phyloP scores from a whole-genome alignment of 1,140 invertebrate genomes.

The Leptinotarsa texana region DNA sequence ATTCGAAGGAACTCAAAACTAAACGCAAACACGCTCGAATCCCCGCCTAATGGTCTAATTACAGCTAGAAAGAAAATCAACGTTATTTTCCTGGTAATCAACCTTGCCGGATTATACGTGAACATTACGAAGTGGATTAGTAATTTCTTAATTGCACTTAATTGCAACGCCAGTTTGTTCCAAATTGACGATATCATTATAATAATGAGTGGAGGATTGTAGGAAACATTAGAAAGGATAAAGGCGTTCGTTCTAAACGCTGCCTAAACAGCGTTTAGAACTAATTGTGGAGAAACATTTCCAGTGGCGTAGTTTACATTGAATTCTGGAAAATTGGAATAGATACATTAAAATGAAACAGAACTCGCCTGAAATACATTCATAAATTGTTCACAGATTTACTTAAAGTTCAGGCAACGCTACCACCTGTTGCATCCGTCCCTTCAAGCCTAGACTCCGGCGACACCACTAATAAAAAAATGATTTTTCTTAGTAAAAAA shows the following conservation, averaged over 20 bases:
- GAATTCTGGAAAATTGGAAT: too few relatives aligned
- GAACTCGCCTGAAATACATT: too few relatives aligned
- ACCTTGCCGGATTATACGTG: slow-evolving; percentile 1
- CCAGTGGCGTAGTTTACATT: too few relatives aligned
- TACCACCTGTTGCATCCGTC: too few relatives aligned
- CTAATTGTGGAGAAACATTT: neutral
- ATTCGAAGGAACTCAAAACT: too few relatives aligned
- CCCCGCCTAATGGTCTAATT: neutral
- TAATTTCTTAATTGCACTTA: slow-evolving; percentile 31
- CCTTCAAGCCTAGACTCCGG: too few relatives aligned
- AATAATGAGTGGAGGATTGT: slow-evolving; percentile 26
- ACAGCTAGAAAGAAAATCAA: neutral
- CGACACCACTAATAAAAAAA: too few relatives aligned
- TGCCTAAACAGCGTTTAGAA: slow-evolving; percentile 19
- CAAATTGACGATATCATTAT: slow-evolving; percentile 32
- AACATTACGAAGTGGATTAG: slow-evolving; percentile 7
- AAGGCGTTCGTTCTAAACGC: slow-evolving; percentile 3
- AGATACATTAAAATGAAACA: too few relatives aligned
- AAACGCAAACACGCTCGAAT: neutral
- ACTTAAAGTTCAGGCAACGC: too few relatives aligned
- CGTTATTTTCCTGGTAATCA: neutral
- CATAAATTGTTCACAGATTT: too few relatives aligned
- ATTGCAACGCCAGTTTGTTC: slow-evolving; percentile 16
- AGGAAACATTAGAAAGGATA: slow-evolving; percentile 28
- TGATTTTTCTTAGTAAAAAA: too few relatives aligned